Evolutionary conservation across 2,888 invertebrate species (phyloP), one percentile per base, ranked within the genome.

Genomic region (Brachypalpus laphriformis): DNA sequence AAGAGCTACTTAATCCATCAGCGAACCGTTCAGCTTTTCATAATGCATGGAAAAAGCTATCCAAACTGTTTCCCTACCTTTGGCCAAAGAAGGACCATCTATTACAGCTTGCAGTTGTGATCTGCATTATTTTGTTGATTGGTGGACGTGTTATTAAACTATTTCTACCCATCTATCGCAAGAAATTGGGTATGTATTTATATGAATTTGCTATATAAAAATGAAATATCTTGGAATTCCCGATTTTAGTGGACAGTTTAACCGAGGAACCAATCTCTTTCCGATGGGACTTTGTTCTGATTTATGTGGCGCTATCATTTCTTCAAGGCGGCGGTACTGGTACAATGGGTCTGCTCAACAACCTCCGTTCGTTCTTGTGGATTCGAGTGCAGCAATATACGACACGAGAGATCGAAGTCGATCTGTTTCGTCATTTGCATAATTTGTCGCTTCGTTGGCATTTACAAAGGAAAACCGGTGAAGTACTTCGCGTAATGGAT

Each of bases 401-500:
- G 1, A 98, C 98, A 6, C 88, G 98, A 85, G 97, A 98, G 92
- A 94, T 98, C 71, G 97, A 98, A 93, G 94, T 98, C 81, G 95
- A 96, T 90, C 92, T 98, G 34, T 98, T 97, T 91, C 93, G 95
- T 54, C 98, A 99, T 92, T 93, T 99, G 14, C 99, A 99, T 91
- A 94, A 95, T 75, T 92, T 99, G 70, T 98, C 98, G 3, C 93
- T 99, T 59, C 94, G 97, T 22, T 99, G 99, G 99, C 99, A 99
- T 92, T 93, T 99, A 37, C 94, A 96, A 1, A 93, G 99, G 9
- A 99, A 99, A 93, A 99, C 99, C 0, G 99, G 99, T 1, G 99
- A 99, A 93, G 98, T 99, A 0, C 93, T 99, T 1, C 93, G 98
- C 37, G 96, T 99, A 0, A 98, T 99, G 97, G 99, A 99, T 92